Evolutionary conservation across 2,797 vertebrate genomes (phyloP), one percentile per base, ranked within the genome.

Genomic region (Champsocephalus esox): DNA sequence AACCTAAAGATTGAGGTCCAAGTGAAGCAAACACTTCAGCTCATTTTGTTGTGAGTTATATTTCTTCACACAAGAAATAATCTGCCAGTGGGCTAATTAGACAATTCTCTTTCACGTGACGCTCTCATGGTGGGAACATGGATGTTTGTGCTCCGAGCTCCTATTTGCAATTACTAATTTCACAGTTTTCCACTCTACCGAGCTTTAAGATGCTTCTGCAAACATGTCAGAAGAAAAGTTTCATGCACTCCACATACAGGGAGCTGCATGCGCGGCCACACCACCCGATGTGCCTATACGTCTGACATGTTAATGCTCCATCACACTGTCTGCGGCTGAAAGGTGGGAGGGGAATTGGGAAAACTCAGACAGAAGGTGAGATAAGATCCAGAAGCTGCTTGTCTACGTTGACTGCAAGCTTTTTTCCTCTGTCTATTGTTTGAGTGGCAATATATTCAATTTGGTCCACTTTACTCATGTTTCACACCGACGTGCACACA

Each of bases 391-490:
- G 73, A 80, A 70, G 77, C 83, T 71, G 75, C 17, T 41, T 62
- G 82, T 86, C 85, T 73, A 69, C 8, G 0, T 55, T 65, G 74
- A 69, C 66, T 64, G 56, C 59, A 43, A 56, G 17, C 64, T 50
- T 74, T 80, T 73, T 19, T 66, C 52, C 66, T 75, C 83, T 87
- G 83, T 86, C 89, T 90, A 58, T 89, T 87, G 83, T 86, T 87
- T 92, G 90, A 92, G 81, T 91, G 89, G 86, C 89, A 89, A 88
- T 87, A 78, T 77, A 82, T 76, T 91, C 91, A 91, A 88, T 92
- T 89, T 90, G 77, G 87, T 90, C 89, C 88, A 89, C 87, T 92
- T 92, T 90, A 86, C 87, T 85, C 87, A 67, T 85, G 88, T 93
- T 91, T 89, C 88, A 87, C 87, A 89, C 82, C 83, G 74, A 84